A percentile compares a stretch with the other conserved stretches of the same genome.
Conservation (phyloP, 2,797 vertebrate species). For the Philypnodon macrostomus region DNA sequence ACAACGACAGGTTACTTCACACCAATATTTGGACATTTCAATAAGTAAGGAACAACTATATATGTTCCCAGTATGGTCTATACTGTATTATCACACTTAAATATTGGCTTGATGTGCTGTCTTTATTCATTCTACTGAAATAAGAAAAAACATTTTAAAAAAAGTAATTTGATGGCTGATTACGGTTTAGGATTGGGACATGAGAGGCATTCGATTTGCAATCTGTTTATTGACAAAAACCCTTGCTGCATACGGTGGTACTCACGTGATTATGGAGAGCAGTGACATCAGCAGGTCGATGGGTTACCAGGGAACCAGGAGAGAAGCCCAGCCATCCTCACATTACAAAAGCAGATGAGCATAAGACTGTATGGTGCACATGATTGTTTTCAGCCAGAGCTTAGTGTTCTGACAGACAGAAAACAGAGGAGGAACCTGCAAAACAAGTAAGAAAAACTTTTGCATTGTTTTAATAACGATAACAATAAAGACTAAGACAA, state of each 20-base stretch:
- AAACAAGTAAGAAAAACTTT: slow-evolving; percentile 9
- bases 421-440: slow-evolving; percentile 2
- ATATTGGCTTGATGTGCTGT: too few relatives aligned
- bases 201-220: too few relatives aligned
- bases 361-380: slow-evolving; percentile 33
- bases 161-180: too few relatives aligned
- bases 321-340: slow-evolving; percentile 53
- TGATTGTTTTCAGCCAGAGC: slow-evolving; percentile 18
- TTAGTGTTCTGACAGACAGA: slow-evolving; percentile 15
- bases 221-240: slow-evolving; percentile 43
- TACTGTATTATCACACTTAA: too few relatives aligned
- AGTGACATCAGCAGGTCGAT: slow-evolving; percentile 65
- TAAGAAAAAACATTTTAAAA: too few relatives aligned
- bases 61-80: too few relatives aligned
- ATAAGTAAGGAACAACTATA: background rate
- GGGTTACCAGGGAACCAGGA: slow-evolving; percentile 72
- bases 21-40: background rate
- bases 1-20: background rate
- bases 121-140: too few relatives aligned
- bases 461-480: too few relatives aligned
- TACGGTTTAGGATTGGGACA: too few relatives aligned
- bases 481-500: too few relatives aligned
- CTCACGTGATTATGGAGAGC: slow-evolving; percentile 53
- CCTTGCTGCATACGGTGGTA: slow-evolving; percentile 27
- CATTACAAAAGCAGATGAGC: slow-evolving; percentile 52